Conservation (phyloP, 2,113 vertebrate genomes). For the Sceloporus undulatus region DNA sequence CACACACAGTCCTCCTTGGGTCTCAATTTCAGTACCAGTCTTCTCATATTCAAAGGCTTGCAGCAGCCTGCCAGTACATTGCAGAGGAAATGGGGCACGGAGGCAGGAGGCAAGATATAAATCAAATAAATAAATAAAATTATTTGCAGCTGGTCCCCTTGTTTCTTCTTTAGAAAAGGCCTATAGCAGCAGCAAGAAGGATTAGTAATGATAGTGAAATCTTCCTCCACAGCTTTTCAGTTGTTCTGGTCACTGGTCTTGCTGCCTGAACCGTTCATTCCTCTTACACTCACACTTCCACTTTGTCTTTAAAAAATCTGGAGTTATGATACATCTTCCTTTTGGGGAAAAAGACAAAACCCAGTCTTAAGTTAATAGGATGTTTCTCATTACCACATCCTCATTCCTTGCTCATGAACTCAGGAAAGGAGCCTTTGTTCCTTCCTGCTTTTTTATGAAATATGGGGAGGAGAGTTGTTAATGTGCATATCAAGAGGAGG, state of each 20-base stretch:
- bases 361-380: slow-evolving; percentile 16
- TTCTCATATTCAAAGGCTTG: not conserved
- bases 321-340: not conserved
- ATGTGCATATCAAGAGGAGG: slow-evolving; percentile 53
- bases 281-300: not conserved
- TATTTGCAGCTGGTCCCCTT: not conserved
- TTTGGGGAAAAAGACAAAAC: not conserved
- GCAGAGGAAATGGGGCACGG: too few species aligned
- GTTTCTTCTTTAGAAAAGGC: not conserved
- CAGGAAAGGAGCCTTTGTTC: not conserved
- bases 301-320: slow-evolving; percentile 1
- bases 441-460: not conserved
- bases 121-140: too few species aligned
- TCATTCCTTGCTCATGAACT: slow-evolving; percentile 3
- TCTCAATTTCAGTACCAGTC: not conserved
- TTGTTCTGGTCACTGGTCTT: not conserved
- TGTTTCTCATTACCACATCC: slow-evolving; percentile 17
- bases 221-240: too few species aligned
- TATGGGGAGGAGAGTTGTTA: not conserved
- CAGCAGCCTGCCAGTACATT: too few species aligned
- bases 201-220: too few species aligned
- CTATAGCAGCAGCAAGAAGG: not conserved
- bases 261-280: not conserved
- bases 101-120: too few species aligned
- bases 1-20: too few species aligned